Base-by-base conservation (phyloP, 2,888 invertebrate species). In the Rhagophthalmus giganteus region DNA sequence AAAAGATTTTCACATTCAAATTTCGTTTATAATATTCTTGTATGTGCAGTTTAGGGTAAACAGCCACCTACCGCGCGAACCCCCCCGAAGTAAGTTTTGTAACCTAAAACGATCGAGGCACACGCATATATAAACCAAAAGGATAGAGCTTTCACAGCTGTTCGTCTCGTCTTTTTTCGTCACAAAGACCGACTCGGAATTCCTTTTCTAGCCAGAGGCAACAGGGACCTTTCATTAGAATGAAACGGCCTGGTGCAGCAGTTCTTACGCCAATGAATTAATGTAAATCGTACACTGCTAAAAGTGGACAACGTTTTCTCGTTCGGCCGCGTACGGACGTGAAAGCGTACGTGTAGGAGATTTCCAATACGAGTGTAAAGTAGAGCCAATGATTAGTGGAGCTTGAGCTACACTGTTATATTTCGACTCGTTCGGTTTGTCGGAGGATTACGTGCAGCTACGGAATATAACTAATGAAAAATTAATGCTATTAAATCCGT, bases 261-360 rank as follows among this genome's bases (percentile, higher is more conserved):
- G 58, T 56, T 61, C 62, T 60, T 63, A 60, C 63, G 59, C 65
- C 66, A 66, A 66, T 66, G 66, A 65, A 65, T 67, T 68, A 66
- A 68, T 67, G 60, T 64, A 60, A 55, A 57, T 40, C 15, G 40
- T 64, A 66, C 65, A 63, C 65, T 65, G 66, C 53, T 54, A 65
- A 62, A 60, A 33, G 16, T 9, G 1, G 11, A 15, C 15, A 8
- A 8, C 8, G 10, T 3, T 6, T 11, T 13, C 12, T 14, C 4
- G 27, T 14, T 15, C 35, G 25, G 11, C 38, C n/a, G 30, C 7
- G 13, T 20, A 32, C 24, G 38, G 7, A 13, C 13, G 2, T 8
- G 12, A 27, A 1, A 1, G 24, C 13, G 16, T n/a, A n/a, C n/a
- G n/a, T n/a, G n/a, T n/a, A 3, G 5, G 11, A 39, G 52, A 39